Base-by-base conservation (phyloP, 2,888 invertebrate species). In the Stenodera caucasica region DNA sequence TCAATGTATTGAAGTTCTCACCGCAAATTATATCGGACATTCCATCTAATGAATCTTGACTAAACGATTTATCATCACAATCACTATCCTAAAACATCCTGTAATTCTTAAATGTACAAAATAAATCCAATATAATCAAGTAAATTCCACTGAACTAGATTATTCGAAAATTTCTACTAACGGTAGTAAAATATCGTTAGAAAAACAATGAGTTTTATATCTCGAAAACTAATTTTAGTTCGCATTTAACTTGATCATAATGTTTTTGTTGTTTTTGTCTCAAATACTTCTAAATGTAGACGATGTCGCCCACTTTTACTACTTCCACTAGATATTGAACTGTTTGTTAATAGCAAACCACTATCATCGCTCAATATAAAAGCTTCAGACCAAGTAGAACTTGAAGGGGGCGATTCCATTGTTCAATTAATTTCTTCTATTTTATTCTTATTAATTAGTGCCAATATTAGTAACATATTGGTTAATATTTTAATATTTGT, bases 31-130 rank as follows among this genome's bases (percentile, higher is more conserved):
- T 85, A 77, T 91, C 91, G 5, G 91, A 90, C 79, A 80, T 81
- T 59, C 89, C 86, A 78, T 90, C 91, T 70, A 90, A 82, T 11
- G 90, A 91, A 72, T 88, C 87, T 77, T 90, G 88, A n/a, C 91
- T 91, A 64, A 91, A 82, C 52, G 89, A 89, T 76, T 85, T 85
- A 67, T 91, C 91, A 79, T 91, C 91, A 74, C 89, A 90, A 79
- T 92, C 92, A 79, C 91, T 92, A 79, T 91, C 91, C 81, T 89
- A 88, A 80, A 90, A 84, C 90, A n/a, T n/a, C n/a, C n/a, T n/a
- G n/a, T n/a, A n/a, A n/a, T n/a, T n/a, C n/a, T n/a, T n/a, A n/a
- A n/a, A n/a, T n/a, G n/a, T n/a, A n/a, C n/a, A n/a, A n/a, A n/a
- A n/a, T n/a, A n/a, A n/a, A n/a, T n/a, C n/a, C n/a, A n/a, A n/a